These are phyloP conservation scores for Montipora sp. DNA, from an alignment of 64 coral and sea anemone species.

Conservation along the genomic window DNA sequence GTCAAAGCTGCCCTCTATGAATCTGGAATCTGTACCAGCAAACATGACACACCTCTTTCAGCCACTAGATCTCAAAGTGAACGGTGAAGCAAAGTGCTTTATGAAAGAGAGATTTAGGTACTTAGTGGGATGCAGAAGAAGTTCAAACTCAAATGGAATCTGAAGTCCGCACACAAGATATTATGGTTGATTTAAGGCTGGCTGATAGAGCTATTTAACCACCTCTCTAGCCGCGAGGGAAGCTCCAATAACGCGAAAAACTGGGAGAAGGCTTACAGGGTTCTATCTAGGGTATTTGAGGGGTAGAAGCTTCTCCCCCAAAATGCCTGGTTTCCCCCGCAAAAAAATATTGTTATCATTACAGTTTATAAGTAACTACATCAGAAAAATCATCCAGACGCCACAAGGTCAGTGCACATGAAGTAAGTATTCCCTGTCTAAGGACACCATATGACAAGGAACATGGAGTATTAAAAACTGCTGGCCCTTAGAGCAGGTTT, in stretches of 20 bases:
- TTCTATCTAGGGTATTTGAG: too few relatives aligned
- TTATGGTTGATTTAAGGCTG: slow-evolving; percentile 62
- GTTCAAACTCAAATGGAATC: slow-evolving; percentile 52
- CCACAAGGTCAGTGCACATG: too few relatives aligned
- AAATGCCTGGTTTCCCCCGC: too few relatives aligned
- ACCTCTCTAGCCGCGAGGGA: slow-evolving; percentile 50
- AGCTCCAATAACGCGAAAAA: slow-evolving; percentile 43
- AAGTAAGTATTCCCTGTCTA: too few relatives aligned
- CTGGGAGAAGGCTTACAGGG: slow-evolving; percentile 45
- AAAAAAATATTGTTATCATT: too few relatives aligned
- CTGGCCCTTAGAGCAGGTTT: too few relatives aligned
- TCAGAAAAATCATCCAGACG: too few relatives aligned
- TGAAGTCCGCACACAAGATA: slow-evolving; percentile 11
- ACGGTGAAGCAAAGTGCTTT: slow-evolving; percentile 54
- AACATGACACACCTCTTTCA: slow-evolving; percentile 70
- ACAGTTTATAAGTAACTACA: too few relatives aligned
- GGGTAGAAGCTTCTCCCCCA: too few relatives aligned
- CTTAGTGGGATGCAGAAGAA: slow-evolving; percentile 49
- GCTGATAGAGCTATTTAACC: slow-evolving; percentile 59
- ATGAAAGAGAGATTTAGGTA: slow-evolving; percentile 54
- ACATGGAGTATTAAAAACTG: too few relatives aligned
- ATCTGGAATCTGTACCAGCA: slow-evolving; percentile 18
- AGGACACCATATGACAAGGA: too few relatives aligned
- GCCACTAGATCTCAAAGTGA: slow-evolving; percentile 42
- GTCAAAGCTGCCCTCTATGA: slow-evolving; percentile 62